Conservation (phyloP, 2,888 invertebrate species). For the Heliconius hortense region DNA sequence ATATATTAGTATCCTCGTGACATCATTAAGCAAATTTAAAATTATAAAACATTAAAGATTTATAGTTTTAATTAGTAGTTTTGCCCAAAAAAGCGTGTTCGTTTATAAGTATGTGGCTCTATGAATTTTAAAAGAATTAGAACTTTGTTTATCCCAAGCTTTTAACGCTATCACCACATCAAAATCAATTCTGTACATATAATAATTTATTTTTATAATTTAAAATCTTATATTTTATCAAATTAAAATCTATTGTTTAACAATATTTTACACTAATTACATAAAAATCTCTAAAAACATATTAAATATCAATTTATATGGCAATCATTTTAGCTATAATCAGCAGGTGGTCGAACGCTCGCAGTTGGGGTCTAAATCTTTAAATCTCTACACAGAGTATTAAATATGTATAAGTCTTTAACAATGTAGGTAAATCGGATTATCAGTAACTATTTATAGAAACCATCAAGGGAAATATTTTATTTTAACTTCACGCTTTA, state of each 20-base stretch:
- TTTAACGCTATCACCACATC: neutral
- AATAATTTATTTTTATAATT: neutral
- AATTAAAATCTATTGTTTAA: neutral
- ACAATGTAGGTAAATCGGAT: neutral
- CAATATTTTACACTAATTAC: neutral
- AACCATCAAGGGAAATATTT: neutral
- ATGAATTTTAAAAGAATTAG: neutral
- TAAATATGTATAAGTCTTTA: neutral
- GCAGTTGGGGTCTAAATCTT: neutral
- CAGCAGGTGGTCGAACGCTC: neutral
- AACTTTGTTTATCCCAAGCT: neutral
- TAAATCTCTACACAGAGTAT: neutral
- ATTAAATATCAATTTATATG: neutral
- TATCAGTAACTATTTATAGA: neutral
- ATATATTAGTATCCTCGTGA: constrained; percentile 27
- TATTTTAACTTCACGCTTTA: neutral
- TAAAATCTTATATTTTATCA: neutral
- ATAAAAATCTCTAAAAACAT: neutral
- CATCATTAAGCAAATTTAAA: constrained; percentile 19
- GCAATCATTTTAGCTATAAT: neutral
- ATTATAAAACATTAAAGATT: constrained; percentile 4
- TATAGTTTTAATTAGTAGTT: neutral
- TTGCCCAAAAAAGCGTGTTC: neutral
- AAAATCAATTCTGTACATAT: neutral
- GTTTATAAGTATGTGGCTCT: neutral